These are phyloP conservation scores for Eubasilissa splendida DNA, from an alignment of 2,888 invertebrate species.

Conservation along the genomic window DNA sequence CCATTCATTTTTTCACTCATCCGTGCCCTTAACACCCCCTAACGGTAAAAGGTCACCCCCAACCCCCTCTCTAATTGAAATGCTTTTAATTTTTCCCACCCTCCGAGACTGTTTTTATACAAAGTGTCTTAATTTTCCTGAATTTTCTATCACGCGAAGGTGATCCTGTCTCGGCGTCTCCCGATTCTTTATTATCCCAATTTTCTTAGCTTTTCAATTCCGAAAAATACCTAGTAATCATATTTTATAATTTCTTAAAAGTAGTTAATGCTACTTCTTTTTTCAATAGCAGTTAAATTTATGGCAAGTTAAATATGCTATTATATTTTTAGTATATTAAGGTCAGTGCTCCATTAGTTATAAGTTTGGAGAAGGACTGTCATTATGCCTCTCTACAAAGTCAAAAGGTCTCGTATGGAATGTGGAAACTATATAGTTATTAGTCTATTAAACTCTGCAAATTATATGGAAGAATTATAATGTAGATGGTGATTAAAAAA, in stretches of 20 bases:
- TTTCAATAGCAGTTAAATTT: no score
- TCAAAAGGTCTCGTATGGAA: no score
- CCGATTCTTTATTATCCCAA: constrained; percentile 31
- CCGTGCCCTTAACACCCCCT: constrained; percentile 6
- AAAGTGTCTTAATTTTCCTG: constrained; percentile 26
- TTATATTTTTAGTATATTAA: no score
- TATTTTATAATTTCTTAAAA: constrained; percentile 3
- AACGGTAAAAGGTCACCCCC: constrained; percentile 35
- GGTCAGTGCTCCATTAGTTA: no score
- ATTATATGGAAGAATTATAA: no score
- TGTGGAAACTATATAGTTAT: no score
- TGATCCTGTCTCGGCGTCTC: neutral
- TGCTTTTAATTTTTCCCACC: constrained; percentile 57
- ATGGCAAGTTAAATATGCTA: no score
- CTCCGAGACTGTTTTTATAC: constrained; percentile 22
- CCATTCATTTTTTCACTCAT: constrained; percentile 24
- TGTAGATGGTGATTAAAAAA: no score
- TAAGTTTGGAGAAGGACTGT: no score
- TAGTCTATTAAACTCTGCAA: no score
- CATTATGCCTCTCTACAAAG: no score
- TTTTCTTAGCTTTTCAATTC: constrained; percentile 18
- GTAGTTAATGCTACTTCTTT: constrained; percentile 9
- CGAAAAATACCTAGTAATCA: constrained; percentile 16
- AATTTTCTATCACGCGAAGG: constrained; percentile 25
- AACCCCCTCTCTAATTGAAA: constrained; percentile 56